phyloP scores from a whole-genome alignment of 2,797 vertebrate species.

The Alfaro cultratus region DNA sequence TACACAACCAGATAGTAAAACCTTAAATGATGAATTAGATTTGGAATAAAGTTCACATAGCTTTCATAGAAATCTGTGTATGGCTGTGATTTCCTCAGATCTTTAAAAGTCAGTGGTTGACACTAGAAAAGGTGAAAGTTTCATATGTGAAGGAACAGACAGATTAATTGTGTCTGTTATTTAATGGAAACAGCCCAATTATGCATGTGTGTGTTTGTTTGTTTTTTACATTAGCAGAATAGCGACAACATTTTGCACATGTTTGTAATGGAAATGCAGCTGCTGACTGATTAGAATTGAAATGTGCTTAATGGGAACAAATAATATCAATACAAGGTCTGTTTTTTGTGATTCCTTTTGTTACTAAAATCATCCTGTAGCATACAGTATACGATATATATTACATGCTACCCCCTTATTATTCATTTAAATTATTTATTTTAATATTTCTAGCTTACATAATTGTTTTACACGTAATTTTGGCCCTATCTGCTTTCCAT shows the following conservation, averaged over 20 bases:
- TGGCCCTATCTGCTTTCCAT: neutral
- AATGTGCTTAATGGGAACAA: neutral
- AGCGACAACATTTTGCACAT: no score
- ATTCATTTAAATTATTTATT: neutral
- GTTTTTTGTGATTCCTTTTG: neutral
- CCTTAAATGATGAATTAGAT: conserved; percentile 3
- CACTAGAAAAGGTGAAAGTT: neutral
- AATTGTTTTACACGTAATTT: neutral
- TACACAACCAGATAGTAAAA: conserved; percentile 4
- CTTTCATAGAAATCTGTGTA: conserved; percentile 6
- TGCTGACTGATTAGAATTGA: neutral
- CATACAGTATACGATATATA: neutral
- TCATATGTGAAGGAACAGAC: neutral
- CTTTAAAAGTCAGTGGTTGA: neutral
- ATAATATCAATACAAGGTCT: neutral
- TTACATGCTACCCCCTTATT: neutral
- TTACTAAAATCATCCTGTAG: neutral
- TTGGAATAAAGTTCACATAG: conserved; percentile 11
- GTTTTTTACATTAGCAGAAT: no score
- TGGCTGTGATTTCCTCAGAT: conserved; percentile 2
- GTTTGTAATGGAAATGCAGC: no score
- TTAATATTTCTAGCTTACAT: neutral
- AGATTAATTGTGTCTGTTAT: no score
- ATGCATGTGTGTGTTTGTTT: no score
- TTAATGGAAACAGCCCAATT: no score